Evolutionary conservation across 1,140 invertebrate genomes (phyloP).

Genomic region (Scaptodrosophila lebanonensis): DNA sequence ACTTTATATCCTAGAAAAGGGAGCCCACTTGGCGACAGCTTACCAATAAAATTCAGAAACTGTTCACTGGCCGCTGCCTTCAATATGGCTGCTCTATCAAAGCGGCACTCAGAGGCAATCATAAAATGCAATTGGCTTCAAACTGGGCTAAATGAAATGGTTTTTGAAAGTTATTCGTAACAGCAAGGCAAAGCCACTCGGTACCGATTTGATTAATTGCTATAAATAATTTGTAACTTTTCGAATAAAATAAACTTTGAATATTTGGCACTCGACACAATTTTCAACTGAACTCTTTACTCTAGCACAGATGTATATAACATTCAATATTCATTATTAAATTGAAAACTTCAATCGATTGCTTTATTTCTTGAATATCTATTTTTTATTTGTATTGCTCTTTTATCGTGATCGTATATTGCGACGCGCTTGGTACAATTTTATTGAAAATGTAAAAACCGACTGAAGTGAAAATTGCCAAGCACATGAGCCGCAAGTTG

Average conservation of each 20-base stretch:
- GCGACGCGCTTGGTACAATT: conserved; percentile 64
- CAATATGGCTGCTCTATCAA: conserved; percentile 15
- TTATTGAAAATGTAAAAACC: conserved; percentile 73
- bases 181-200: conserved; percentile 12
- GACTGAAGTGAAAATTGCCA: conserved; percentile 74
- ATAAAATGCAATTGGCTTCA: conserved; percentile 72
- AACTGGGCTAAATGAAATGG: conserved; percentile 45
- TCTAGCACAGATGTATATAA: not conserved
- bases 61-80: conserved; percentile 38
- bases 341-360: not conserved
- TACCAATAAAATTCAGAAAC: conserved; percentile 57
- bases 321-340: not conserved
- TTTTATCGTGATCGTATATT: conserved; percentile 13
- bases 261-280: not conserved
- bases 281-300: conserved; percentile 3
- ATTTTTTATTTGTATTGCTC: conserved; percentile 8
- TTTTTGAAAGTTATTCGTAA: conserved; percentile 8
- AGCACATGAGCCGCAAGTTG: conserved; percentile 45
- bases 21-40: conserved; percentile 19
- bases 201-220: conserved; percentile 23
- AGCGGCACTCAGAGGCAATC: conserved; percentile 59
- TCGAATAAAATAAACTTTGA: no score
- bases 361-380: conserved; percentile 3
- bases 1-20: conserved; percentile 3
- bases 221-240: conserved; percentile 10